Percentiles rank a stretch among this genome's conserved stretches.
phyloP scores from a whole-genome alignment of 1,140 invertebrate genomes.

The Onthophagus taurus region DNA sequence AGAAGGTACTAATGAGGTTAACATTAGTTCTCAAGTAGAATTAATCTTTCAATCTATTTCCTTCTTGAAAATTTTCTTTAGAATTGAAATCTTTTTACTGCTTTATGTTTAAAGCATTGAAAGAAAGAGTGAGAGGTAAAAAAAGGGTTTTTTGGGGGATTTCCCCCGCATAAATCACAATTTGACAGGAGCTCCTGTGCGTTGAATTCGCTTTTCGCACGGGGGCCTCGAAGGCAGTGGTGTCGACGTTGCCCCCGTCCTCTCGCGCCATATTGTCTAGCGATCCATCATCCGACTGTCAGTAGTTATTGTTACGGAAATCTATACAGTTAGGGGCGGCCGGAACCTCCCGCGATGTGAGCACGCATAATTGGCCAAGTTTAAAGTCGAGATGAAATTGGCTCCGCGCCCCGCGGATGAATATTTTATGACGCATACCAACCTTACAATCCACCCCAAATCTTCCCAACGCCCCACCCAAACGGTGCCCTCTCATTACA shows the following conservation, averaged over 20 bases:
- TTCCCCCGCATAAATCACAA: slow-evolving; percentile 31
- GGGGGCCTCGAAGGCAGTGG: neutral
- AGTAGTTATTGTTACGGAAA: slow-evolving; percentile 33
- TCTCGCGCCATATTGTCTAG: slow-evolving; percentile 30
- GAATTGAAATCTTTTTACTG: no score
- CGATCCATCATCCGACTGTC: slow-evolving; percentile 33
- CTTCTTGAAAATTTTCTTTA: no score
- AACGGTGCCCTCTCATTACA: no score
- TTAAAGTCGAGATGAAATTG: slow-evolving; percentile 33
- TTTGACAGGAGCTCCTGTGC: slow-evolving; percentile 26
- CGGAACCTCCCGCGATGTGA: slow-evolving; percentile 25
- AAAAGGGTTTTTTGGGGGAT: no score
- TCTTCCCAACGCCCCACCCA: no score
- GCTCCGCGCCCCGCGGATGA: slow-evolving; percentile 34
- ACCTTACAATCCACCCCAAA: no score
- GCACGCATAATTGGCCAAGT: slow-evolving; percentile 33
- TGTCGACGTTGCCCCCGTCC: slow-evolving; percentile 24
- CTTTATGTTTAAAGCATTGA: no score
- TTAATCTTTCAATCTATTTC: no score
- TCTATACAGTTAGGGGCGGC: slow-evolving; percentile 26
- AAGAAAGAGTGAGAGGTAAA: no score
- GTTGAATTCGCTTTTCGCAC: slow-evolving; percentile 18
- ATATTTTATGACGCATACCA: slow-evolving; percentile 36
- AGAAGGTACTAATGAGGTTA: no score
- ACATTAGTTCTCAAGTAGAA: no score